Conservation (phyloP, 2,797 vertebrate genomes). For the Neomorphus geoffroyi region DNA sequence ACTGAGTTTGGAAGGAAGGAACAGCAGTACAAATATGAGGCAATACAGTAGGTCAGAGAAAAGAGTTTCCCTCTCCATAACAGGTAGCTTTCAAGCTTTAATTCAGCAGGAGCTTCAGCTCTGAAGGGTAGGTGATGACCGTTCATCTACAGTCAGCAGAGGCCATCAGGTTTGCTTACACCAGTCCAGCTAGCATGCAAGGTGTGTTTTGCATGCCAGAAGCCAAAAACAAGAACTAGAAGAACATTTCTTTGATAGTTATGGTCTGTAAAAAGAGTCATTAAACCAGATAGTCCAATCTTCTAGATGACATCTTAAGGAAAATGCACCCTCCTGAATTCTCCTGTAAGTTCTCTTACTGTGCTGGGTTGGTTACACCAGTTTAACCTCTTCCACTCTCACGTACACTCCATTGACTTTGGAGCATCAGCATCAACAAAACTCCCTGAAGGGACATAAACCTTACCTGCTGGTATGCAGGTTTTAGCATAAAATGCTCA, state of each 20-base stretch:
- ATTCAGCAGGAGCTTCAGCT: neutral
- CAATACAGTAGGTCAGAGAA: neutral
- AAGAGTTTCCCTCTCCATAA: neutral
- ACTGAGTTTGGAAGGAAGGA: neutral
- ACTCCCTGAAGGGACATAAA: neutral
- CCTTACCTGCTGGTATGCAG: neutral
- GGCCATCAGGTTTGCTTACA: neutral
- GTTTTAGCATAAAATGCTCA: neutral
- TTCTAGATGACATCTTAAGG: neutral
- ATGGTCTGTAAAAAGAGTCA: neutral
- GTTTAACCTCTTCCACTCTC: slow-evolving; percentile 18
- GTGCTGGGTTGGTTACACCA: neutral
- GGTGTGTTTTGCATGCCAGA: neutral
- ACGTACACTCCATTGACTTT: neutral
- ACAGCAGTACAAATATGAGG: neutral
- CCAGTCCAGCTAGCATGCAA: neutral
- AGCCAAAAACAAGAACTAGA: neutral
- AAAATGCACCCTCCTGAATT: neutral
- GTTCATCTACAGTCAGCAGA: neutral
- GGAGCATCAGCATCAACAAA: neutral
- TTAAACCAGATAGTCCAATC: neutral
- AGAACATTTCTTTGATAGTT: neutral
- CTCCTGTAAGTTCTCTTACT: neutral
- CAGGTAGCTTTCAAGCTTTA: neutral
- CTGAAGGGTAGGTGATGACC: neutral